Conservation (phyloP, 2,113 vertebrate genomes). For the Machaerirhynchus nigripectus region DNA sequence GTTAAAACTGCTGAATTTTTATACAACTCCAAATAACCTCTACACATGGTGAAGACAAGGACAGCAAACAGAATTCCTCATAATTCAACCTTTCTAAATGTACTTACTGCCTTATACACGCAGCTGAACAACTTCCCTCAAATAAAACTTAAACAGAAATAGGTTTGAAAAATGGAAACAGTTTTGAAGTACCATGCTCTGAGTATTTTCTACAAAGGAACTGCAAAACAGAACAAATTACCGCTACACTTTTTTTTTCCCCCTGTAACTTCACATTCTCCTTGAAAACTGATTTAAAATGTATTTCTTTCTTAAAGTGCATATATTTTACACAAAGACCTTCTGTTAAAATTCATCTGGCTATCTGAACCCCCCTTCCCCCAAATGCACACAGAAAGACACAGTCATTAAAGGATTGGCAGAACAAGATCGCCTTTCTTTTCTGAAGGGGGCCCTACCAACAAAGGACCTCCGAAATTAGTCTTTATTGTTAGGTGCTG, state of each 20-base stretch:
- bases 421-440: conserved; percentile 60
- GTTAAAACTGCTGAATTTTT: not conserved
- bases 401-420: conserved; percentile 33
- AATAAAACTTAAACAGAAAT: not conserved
- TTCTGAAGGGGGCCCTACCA: not conserved
- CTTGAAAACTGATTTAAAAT: not conserved
- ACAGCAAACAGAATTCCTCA: not conserved
- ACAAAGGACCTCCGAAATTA: not conserved
- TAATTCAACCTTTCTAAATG: not conserved
- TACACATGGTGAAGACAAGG: not conserved
- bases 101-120: not conserved
- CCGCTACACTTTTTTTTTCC: rapidly evolving
- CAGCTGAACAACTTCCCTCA: not conserved
- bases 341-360: conserved; percentile 52
- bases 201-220: not conserved
- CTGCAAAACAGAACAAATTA: not conserved
- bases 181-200: not conserved
- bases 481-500: not conserved
- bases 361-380: not conserved
- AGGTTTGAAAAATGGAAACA: not conserved
- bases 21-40: not conserved
- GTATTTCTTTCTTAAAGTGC: not conserved
- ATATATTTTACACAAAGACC: conserved; percentile 44
- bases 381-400: not conserved
- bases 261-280: not conserved